Evolutionary conservation across 2,888 invertebrate species (phyloP), one percentile per base, ranked within the genome.

Genomic region (Pantelozetes paolii): DNA sequence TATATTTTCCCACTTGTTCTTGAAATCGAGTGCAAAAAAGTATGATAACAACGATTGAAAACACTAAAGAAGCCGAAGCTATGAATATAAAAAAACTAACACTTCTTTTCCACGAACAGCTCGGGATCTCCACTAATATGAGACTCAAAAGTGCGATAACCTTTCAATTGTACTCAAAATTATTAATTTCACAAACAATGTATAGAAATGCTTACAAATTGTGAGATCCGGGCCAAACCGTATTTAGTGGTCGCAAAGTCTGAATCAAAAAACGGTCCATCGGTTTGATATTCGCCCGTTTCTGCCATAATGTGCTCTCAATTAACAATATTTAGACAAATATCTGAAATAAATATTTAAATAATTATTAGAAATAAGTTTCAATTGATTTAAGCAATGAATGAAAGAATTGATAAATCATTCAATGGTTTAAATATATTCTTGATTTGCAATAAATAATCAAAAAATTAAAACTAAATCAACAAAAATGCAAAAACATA

Each of bases 91-190:
- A 74, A 45, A 74, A 62, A 30, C 40, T 70, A 15, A 74, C 62
- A 74, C 70, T 74, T 36, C 70, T 28, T 62, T 15, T 32, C 26
- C 23, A 74, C 5, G 30, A 11, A 36, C 74, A 74, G 59, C n/a
- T 45, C 30, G 74, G 74, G n/a, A 74, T 74, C 28, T 74, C 74
- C 26, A 74, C 70, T 18, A 74, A 50, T n/a, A 74, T 74, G 26
- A 74, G 54, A 70, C 74, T 74, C 32, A 74, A 40, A 11, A 74
- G 45, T 70, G 70, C 70, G n/a, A 74, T 74, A n/a, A 54, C 74
- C 74, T 74, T 13, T 26, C 11, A 26, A 28, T 28, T 2, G 13
- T 57, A 23, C 13, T 20, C 20, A 57, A 8, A 8, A 2, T 23
- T 15, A 11, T 57, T 9, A 15, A 18, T 32, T 18, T 59, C 6